These are phyloP conservation scores for Ormyrus nitidulus DNA, from an alignment of 2,888 invertebrate genomes.

Conservation along the genomic window DNA sequence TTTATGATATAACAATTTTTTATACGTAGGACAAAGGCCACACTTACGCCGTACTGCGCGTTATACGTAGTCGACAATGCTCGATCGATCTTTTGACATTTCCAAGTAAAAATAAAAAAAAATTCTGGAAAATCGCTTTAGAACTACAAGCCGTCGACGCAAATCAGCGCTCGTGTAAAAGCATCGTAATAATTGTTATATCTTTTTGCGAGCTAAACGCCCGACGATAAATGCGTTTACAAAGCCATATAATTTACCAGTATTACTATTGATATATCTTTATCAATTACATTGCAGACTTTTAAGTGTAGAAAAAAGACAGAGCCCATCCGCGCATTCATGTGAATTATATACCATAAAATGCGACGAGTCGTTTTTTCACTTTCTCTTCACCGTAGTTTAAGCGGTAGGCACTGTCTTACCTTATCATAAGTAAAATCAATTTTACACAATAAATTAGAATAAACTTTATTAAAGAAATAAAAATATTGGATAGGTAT, in stretches of 20 bases:
- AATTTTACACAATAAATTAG: constrained; percentile 14
- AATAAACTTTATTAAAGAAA: constrained; percentile 20
- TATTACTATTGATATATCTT: constrained; percentile 65
- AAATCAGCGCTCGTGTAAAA: constrained; percentile 4
- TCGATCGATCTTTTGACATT: constrained; percentile 17
- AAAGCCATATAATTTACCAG: constrained; percentile 74
- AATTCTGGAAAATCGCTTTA: constrained; percentile 8
- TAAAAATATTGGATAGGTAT: constrained; percentile 19
- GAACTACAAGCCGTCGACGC: constrained; percentile 19
- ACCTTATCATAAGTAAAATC: neutral
- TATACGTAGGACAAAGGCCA: constrained; percentile 34
- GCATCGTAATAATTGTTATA: constrained; percentile 33
- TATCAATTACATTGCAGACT: constrained; percentile 46
- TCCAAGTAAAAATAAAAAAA: constrained; percentile 20
- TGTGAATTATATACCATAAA: constrained; percentile 21
- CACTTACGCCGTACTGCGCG: constrained; percentile 4
- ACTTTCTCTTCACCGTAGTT: constrained; percentile 4
- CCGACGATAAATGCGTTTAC: constrained; percentile 57
- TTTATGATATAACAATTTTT: constrained; percentile 46
- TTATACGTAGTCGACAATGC: constrained; percentile 23
- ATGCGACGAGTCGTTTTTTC: constrained; percentile 15
- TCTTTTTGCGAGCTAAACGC: constrained; percentile 37
- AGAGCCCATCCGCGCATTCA: neutral
- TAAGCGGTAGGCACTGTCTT: constrained; percentile 31
- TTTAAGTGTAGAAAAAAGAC: constrained; percentile 18